Base-by-base conservation (phyloP, 92 coral and sea anemone species). In the Metridium senile region DNA sequence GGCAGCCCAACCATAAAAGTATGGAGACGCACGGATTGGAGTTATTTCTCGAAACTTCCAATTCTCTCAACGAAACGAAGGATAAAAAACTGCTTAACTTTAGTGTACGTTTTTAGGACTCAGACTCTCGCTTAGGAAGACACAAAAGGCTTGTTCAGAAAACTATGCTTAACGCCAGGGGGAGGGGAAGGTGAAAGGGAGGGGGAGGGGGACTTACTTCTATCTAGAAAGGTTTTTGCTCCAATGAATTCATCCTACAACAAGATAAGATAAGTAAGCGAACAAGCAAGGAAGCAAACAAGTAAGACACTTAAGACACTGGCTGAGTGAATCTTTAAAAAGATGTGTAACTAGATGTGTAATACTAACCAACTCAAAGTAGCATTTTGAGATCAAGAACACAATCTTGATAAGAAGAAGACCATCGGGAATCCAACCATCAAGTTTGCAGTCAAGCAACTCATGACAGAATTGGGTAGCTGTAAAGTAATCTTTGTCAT, bases 311-410 rank as follows among this genome's bases (percentile, higher is more conserved):
- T 39, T 6, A 4, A 39, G 6, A 13, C 49, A 39, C 13, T 39
- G 13, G 13, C 13, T 39, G 13, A 39, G 49, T 39, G 6, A 39
- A 39, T 39, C n/a, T n/a, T n/a, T n/a, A n/a, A n/a, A n/a, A n/a
- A n/a, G n/a, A 39, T 13, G 13, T 6, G 25, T 20, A 21, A 3
- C 10, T 59, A 22, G 30, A 22, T 26, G 7, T 8, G 18, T 22
- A 7, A 22, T 22, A 10, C 66, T 59, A 9, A 59, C 66, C 66
- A 22, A 10, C 22, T 59, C 66, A 29, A 59, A 10, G 66, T 23
- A 22, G 32, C 66, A 59, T 26, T 59, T 59, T 10, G 73, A 33
- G 7, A 68, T 45, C 57, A 68, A n/a, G 30, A 29, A 68, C 27
- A 68, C n/a, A 13, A 25, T 16, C 73, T 68, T 68, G 2, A 68